Evolutionary conservation across 2,113 vertebrate genomes (phyloP), one percentile per base, ranked within the genome.

Genomic region (Coryphaenoides rupestris): DNA sequence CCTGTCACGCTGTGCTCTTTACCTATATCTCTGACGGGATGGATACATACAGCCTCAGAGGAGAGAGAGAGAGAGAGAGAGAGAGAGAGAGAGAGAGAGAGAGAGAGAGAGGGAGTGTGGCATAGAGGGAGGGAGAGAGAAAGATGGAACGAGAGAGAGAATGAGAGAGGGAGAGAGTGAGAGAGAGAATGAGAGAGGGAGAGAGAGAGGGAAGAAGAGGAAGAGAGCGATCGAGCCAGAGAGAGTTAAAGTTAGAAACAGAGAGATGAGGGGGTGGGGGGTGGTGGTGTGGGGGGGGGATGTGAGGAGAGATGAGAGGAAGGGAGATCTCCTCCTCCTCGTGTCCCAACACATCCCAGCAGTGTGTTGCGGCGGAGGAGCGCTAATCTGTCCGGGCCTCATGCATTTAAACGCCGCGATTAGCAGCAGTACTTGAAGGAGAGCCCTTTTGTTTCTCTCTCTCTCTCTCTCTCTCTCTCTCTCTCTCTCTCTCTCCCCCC

Each of bases 21-120:
- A 70, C 63, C 71, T 86, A 78, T 90, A 76, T 90, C 90, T 81
- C 74, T 65, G 79, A 65, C 89, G 80, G 83, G 84, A 84, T 88
- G 86, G 87, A 88, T 80, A 79, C 85, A 85, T 89, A 89, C 77
- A 84, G 76, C 76, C 86, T 28, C 58, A 26, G 24, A 26, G 24
- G 6, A 3, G 24, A 26, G 24, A 26, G 24, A 26, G 33, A 40
- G 33, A 7, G 9, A 40, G 33, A 10, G 33, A 40, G 33, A 12
- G 7, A 12, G 33, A 12, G 4, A 40, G 33, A 40, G 33, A 40
- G 2, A 40, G 33, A 40, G 33, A 3, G 2, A 40, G 33, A 40
- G 33, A 40, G 33, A 1, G 33, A 40, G 33, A 40, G 33, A 7
- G 9, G 33, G 33, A 13, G 33, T 12, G 24, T 3, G 6, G 6